Base-by-base conservation (phyloP, 2,113 vertebrate genomes). In the Craseonycteris thonglongyai region DNA sequence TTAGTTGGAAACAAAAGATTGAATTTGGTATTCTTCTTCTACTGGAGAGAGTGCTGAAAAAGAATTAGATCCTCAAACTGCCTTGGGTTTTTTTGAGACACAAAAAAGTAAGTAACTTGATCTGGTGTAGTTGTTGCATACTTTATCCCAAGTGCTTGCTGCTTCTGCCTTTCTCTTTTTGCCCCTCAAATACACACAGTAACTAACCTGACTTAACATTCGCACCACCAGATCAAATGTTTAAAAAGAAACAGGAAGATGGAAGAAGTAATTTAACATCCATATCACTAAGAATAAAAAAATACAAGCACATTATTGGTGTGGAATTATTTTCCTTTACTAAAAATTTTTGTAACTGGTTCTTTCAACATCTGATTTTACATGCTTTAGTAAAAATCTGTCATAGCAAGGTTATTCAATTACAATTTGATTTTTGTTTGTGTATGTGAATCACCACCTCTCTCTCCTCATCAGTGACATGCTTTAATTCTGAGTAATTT, bases 1-100 rank as follows among this genome's bases (percentile, higher is more conserved):
- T 98, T 96, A 59, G 78, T 90, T 78, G 88, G 93, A 91, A 96
- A 98, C 95, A 98, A 98, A 98, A 96, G 96, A 33, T 89, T 96
- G 69, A 84, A 7, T 95, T 94, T 74, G 68, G 54, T 95, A 58
- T 94, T 96, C 65, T 94, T 96, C 65, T 63, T 80, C 93, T 66
- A 66, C 81, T 90, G 91, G 68, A 93, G 93, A 95, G 89, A 78
- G 33, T 86, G 47, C 40, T 85, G 90, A 84, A 54, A 82, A 49
- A 90, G 88, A 96, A 93, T 95, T 47, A 21, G 54, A 59, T 94
- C 96, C 68, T 80, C 69, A 76, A 58, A 88, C 81, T 94, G 47
- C 54, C 49, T 66, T 49, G 42, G 69, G 10, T 84, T 42, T 6
- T 42, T 6, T 93, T 15, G 3, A 71, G 75, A 69, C 69, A 90